Conservation (phyloP, 2,888 invertebrate species). For the Heterodera filipjevi region DNA sequence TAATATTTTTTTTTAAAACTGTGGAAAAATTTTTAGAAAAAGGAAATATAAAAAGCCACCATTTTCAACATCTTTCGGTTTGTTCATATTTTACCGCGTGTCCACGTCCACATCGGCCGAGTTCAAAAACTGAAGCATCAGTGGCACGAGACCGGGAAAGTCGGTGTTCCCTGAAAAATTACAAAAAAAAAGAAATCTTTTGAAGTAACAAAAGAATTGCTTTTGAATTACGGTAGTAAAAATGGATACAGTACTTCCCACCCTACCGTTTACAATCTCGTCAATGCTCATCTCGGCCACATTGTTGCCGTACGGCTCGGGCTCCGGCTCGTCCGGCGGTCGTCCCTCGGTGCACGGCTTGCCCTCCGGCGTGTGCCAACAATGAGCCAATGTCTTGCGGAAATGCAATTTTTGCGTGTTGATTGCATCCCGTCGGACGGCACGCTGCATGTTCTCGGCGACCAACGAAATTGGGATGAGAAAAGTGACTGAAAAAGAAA, state of each 20-base stretch:
- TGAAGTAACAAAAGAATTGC: too few relatives aligned
- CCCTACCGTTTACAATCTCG: slow-evolving; percentile 90
- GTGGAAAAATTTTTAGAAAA: too few relatives aligned
- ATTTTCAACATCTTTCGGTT: too few relatives aligned
- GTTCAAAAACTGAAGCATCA: slow-evolving; percentile 89
- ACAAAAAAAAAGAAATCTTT: neutral
- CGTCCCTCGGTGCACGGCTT: slow-evolving; percentile 38
- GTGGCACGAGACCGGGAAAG: slow-evolving; percentile 90
- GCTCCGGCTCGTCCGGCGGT: slow-evolving; percentile 29
- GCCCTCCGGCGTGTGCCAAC: slow-evolving; percentile 59
- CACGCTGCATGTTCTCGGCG: slow-evolving; percentile 88
- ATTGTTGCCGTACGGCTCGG: slow-evolving; percentile 50
- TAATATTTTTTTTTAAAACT: too few relatives aligned
- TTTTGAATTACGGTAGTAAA: too few relatives aligned
- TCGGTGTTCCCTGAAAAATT: slow-evolving; percentile 72
- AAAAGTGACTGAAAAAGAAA: slow-evolving; percentile 80
- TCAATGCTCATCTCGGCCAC: slow-evolving; percentile 82
- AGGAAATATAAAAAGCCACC: too few relatives aligned
- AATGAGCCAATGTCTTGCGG: slow-evolving; percentile 49
- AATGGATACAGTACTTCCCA: too few relatives aligned
- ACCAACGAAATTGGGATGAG: slow-evolving; percentile 81
- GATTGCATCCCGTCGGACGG: slow-evolving; percentile 81
- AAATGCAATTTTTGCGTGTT: slow-evolving; percentile 82
- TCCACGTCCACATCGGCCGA: slow-evolving; percentile 97
- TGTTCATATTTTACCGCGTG: too few relatives aligned